phyloP scores from a whole-genome alignment of 64 coral and sea anemone genomes.

The Catalaphyllia jardinei region DNA sequence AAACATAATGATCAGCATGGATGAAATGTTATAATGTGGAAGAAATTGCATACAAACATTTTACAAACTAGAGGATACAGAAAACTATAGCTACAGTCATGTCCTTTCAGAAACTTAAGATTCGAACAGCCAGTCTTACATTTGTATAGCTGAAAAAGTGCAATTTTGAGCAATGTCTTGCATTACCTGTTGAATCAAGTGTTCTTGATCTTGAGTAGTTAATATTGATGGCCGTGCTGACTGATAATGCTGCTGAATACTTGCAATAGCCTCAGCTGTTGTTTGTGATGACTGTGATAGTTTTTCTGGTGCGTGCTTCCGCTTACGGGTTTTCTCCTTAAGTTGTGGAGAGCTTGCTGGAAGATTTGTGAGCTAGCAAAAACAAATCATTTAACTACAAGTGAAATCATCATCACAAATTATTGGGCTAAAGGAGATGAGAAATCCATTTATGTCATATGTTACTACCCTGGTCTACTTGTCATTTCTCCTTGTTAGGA shows the following conservation, averaged over 20 bases:
- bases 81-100: too few species aligned
- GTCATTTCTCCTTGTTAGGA: too few species aligned
- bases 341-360: conserved; percentile 46
- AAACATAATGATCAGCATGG: too few species aligned
- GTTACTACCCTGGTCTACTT: too few species aligned
- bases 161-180: not conserved
- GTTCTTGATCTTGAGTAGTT: conserved; percentile 11
- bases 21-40: too few species aligned
- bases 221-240: not conserved
- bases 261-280: conserved; percentile 79
- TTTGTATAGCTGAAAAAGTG: not conserved
- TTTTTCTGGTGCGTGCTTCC: conserved; percentile 70
- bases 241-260: conserved; percentile 59
- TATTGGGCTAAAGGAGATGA: too few species aligned
- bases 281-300: conserved; percentile 72
- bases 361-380: conserved; percentile 72
- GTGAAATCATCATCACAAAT: too few species aligned
- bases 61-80: too few species aligned
- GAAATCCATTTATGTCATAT: too few species aligned
- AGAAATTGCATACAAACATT: too few species aligned
- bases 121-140: not conserved
- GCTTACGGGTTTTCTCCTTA: conserved; percentile 77
- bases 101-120: too few species aligned
- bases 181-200: conserved; percentile 18
- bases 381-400: not conserved